These are phyloP conservation scores for Parazoanthus atlanticus DNA, from an alignment of 92 coral and sea anemone genomes.

Conservation along the genomic window DNA sequence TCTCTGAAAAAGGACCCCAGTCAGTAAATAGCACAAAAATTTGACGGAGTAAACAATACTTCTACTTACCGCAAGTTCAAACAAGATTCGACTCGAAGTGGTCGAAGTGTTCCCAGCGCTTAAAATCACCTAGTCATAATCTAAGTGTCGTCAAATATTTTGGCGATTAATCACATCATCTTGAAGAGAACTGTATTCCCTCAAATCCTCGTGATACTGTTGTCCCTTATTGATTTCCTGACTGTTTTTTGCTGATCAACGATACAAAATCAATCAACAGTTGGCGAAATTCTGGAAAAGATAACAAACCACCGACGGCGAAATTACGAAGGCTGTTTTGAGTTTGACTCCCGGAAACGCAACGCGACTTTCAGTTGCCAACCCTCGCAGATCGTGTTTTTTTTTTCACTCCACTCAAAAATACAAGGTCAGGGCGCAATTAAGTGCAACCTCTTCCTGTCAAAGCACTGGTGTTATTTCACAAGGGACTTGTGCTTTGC, in stretches of 20 bases:
- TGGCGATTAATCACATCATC: conserved; percentile 12
- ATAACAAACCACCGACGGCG: background rate
- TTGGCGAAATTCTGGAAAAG: background rate
- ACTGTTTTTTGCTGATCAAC: conserved; percentile 33
- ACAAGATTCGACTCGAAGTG: conserved; percentile 15
- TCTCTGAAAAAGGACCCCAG: background rate
- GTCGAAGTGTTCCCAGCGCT: conserved; percentile 12
- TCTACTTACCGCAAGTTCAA: conserved; percentile 28
- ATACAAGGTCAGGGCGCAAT: conserved; percentile 2
- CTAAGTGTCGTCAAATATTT: background rate
- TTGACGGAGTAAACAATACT: conserved; percentile 7
- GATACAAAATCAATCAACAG: conserved; percentile 36
- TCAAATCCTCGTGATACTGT: background rate
- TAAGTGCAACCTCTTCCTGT: background rate
- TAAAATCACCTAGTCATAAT: background rate
- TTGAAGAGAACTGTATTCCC: background rate
- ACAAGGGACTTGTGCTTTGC: background rate
- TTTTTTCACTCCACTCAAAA: conserved; percentile 2
- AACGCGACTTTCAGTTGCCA: background rate
- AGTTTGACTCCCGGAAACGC: background rate
- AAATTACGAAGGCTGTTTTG: too few relatives aligned
- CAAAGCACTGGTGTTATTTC: conserved; percentile 3
- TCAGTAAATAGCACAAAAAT: background rate
- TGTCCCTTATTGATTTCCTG: conserved; percentile 26
- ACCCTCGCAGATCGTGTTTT: background rate